These are phyloP conservation scores for Drosophila neonasuta DNA, from an alignment of 2,888 invertebrate genomes.

Conservation along the genomic window DNA sequence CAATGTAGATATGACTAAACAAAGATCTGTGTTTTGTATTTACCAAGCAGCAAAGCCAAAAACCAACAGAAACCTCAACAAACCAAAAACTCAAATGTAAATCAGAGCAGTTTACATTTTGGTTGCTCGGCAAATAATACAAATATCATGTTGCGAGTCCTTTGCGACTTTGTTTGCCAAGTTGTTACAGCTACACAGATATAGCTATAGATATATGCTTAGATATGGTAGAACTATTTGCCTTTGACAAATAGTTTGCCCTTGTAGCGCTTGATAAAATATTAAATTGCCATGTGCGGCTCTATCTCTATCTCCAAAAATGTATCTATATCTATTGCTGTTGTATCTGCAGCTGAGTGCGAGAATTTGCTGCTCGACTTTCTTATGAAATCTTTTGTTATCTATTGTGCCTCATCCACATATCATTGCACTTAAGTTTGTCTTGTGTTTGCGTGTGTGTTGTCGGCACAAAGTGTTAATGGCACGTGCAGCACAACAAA, in stretches of 20 bases:
- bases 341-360: conserved; percentile 29
- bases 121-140: conserved; percentile 65
- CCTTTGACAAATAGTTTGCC: conserved; percentile 65
- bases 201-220: conserved; percentile 35
- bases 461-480: conserved; percentile 72
- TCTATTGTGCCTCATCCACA: conserved; percentile 42
- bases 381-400: conserved; percentile 70
- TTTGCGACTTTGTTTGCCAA: conserved; percentile 57
- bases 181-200: conserved; percentile 52
- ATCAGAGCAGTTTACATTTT: conserved; percentile 74
- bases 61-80: conserved; percentile 51
- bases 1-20: conserved; percentile 5
- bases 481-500: conserved; percentile 69
- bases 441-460: conserved; percentile 38
- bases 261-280: conserved; percentile 71
- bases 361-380: conserved; percentile 50
- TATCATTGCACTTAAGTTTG: conserved; percentile 11
- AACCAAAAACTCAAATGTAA: conserved; percentile 31
- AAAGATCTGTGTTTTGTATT: conserved; percentile 37
- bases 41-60: conserved; percentile 41
- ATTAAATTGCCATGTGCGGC: conserved; percentile 65
- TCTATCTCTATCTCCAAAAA: conserved; percentile 27
- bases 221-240: conserved; percentile 67
- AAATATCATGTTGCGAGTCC: conserved; percentile 49
- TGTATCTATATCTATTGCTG: conserved; percentile 22